Evolutionary conservation across 1,140 invertebrate genomes (phyloP).

Genomic region (Bombus polaris): DNA sequence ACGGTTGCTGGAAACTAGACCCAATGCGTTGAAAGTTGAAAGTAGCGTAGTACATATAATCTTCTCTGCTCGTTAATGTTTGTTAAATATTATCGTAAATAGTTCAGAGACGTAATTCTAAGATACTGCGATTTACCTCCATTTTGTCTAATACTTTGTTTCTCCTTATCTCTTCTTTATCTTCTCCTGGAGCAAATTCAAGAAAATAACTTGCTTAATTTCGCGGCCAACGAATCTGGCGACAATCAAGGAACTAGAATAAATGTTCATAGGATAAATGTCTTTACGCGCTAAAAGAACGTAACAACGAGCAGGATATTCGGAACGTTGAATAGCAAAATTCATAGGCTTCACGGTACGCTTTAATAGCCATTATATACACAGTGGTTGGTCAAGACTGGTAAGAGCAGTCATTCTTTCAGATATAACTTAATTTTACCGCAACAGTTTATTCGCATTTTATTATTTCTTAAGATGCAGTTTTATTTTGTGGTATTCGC

Average conservation of each 20-base stretch:
- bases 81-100: background rate
- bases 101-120: background rate
- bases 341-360: slow-evolving; percentile 12
- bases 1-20: too few relatives aligned
- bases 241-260: background rate
- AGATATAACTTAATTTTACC: slow-evolving; percentile 20
- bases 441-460: slow-evolving; percentile 40
- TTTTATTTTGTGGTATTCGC: slow-evolving; percentile 5
- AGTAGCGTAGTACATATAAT: too few relatives aligned
- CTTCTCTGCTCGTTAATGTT: background rate
- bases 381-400: background rate
- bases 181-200: background rate
- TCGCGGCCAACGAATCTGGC: background rate
- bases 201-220: background rate
- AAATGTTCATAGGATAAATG: slow-evolving; percentile 18
- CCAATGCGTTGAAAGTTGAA: background rate
- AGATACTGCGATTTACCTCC: background rate
- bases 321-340: background rate
- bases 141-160: background rate
- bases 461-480: slow-evolving; percentile 25
- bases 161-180: background rate
- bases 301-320: slow-evolving; percentile 28
- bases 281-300: background rate
- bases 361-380: slow-evolving; percentile 22
- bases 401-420: slow-evolving; percentile 13